Evolutionary conservation across 2,888 invertebrate species (phyloP).

Genomic region (Microplitis manilae): DNA sequence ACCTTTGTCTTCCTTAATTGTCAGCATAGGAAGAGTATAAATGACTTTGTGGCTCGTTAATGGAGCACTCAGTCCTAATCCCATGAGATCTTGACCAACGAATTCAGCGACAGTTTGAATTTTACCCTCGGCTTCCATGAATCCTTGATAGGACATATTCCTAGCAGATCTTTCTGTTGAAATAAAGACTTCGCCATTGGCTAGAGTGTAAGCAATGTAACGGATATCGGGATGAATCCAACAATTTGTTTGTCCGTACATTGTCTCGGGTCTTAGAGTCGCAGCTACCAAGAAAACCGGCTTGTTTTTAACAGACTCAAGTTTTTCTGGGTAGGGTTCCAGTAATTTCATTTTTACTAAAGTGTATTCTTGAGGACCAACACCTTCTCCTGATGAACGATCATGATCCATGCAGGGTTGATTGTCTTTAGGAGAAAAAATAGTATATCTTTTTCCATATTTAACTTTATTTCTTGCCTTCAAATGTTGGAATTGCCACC

Average conservation of each 20-base stretch:
- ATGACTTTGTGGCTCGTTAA: slow-evolving; percentile 86
- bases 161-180: slow-evolving; percentile 91
- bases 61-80: slow-evolving; percentile 88
- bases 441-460: slow-evolving; percentile 97
- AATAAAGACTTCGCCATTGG: slow-evolving; percentile 85
- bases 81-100: slow-evolving; percentile 86
- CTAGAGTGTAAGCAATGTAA: slow-evolving; percentile 89
- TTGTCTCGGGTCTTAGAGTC: slow-evolving; percentile 98
- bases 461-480: slow-evolving; percentile 90
- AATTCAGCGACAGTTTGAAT: slow-evolving; percentile 80
- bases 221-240: slow-evolving; percentile 97
- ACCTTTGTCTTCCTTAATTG: slow-evolving; percentile 97
- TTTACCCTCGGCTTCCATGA: slow-evolving; percentile 86
- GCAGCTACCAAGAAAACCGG: slow-evolving; percentile 93
- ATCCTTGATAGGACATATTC: slow-evolving; percentile 97
- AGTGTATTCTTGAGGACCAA: slow-evolving; percentile 98
- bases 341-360: slow-evolving; percentile 92
- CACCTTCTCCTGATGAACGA: slow-evolving; percentile 95
- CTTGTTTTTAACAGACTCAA: slow-evolving; percentile 74
- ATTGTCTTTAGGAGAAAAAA: slow-evolving; percentile 95
- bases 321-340: slow-evolving; percentile 80
- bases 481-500: slow-evolving; percentile 95
- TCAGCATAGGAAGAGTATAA: slow-evolving; percentile 97
- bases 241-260: slow-evolving; percentile 99
- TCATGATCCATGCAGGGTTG: slow-evolving; percentile 99